A percentile compares a stretch with the other conserved stretches of the same genome.
These are phyloP conservation scores for Syngnathus acus DNA, from an alignment of 2,797 vertebrate species.

Conservation along the genomic window DNA sequence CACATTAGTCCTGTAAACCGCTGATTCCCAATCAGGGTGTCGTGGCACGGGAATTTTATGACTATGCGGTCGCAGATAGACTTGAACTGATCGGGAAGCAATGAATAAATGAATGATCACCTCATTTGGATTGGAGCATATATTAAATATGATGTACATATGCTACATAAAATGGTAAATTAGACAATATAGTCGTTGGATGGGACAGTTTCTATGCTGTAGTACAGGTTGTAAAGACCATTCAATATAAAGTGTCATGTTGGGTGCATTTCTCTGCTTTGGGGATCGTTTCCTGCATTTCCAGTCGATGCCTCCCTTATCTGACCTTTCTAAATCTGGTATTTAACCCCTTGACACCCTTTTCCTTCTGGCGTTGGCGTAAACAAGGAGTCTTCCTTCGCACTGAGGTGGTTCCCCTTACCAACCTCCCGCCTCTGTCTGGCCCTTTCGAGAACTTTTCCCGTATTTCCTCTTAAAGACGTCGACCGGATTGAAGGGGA, in stretches of 20 bases:
- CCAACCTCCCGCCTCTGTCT: neutral
- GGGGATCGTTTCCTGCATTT: neutral
- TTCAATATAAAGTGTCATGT: neutral
- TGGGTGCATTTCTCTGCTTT: neutral
- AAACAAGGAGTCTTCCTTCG: constrained; percentile 12
- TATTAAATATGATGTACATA: no score
- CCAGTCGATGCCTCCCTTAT: constrained; percentile 5
- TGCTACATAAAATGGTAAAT: no score
- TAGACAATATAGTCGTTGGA: neutral
- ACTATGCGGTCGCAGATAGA: no score
- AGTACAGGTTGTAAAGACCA: neutral
- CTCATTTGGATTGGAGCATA: no score
- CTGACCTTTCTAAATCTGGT: constrained; percentile 13
- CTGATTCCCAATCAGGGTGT: no score
- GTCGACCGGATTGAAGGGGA: neutral
- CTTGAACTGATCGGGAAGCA: no score
- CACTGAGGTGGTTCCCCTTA: neutral
- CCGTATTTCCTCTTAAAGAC: neutral
- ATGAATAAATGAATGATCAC: no score
- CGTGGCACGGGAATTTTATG: no score
- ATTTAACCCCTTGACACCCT: constrained; percentile 11
- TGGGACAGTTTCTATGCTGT: neutral
- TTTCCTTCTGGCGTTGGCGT: constrained; percentile 5
- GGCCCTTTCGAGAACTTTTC: neutral
- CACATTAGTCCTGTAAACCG: neutral